Conservation (phyloP, 2,797 vertebrate species). For the Parauchenoglanis punctatus region DNA sequence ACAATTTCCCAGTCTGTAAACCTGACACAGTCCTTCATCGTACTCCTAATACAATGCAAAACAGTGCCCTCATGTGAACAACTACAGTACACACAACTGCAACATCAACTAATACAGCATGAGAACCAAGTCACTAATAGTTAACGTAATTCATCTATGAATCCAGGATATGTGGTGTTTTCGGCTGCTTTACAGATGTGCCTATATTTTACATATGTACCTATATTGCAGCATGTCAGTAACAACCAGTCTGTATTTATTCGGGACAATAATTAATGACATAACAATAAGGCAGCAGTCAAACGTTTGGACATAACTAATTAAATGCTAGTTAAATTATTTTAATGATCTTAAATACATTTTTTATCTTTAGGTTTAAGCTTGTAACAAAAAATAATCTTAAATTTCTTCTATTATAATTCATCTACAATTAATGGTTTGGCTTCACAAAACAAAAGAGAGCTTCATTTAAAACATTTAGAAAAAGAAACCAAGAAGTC, state of each 20-base stretch:
- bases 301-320: neutral
- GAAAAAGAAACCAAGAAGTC: neutral
- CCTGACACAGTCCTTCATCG: neutral
- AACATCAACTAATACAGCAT: neutral
- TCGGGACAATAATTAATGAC: neutral
- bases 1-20: conserved; percentile 4
- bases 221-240: neutral
- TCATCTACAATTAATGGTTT: neutral
- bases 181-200: neutral
- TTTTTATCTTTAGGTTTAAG: neutral
- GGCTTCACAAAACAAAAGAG: neutral
- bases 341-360: neutral
- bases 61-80: conserved; percentile 20
- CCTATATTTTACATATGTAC: neutral
- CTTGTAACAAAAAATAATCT: neutral
- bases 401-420: neutral
- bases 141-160: neutral
- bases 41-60: conserved; percentile 14
- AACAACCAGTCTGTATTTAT: neutral
- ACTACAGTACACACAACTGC: conserved; percentile 7
- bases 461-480: neutral
- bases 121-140: neutral
- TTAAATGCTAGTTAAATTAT: neutral
- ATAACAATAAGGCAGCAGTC: neutral
- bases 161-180: neutral